phyloP scores from a whole-genome alignment of 2,797 vertebrate genomes.

The Taeniopygia guttata region DNA sequence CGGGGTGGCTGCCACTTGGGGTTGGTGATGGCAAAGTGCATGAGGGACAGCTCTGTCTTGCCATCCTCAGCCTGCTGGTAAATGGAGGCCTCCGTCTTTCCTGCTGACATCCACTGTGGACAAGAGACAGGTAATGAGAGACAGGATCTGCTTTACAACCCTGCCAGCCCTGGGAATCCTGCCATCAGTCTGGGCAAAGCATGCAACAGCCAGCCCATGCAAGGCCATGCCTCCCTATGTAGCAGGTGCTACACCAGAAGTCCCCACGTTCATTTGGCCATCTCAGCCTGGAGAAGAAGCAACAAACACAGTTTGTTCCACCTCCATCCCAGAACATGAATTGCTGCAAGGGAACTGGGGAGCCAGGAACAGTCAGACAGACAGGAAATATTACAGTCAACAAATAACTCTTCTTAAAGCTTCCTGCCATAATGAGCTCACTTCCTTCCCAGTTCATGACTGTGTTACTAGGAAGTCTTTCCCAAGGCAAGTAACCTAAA shows the following conservation, averaged over 20 bases:
- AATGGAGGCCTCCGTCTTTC: constrained; percentile 95
- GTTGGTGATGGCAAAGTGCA: constrained; percentile 99
- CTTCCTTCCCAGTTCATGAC: not conserved
- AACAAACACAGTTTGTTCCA: not conserved
- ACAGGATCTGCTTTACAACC: not conserved
- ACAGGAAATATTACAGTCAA: not conserved
- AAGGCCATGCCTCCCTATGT: not conserved
- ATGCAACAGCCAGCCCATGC: not conserved
- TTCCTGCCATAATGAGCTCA: not conserved
- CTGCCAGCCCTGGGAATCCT: not conserved
- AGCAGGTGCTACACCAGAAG: not conserved
- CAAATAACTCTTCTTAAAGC: not conserved
- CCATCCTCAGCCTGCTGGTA: constrained; percentile 98
- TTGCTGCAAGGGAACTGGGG: not conserved
- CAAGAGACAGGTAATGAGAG: not conserved
- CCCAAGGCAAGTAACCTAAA: not conserved
- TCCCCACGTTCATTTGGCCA: not conserved
- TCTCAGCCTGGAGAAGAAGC: not conserved
- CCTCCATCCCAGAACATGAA: not conserved
- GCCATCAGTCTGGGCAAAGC: not conserved
- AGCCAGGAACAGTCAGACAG: not conserved
- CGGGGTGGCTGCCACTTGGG: constrained; percentile 95
- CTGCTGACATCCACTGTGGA: constrained; percentile 92
- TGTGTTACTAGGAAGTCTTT: not conserved
- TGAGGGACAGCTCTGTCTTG: constrained; percentile 95